A percentile compares a stretch with the other conserved stretches of the same genome.
phyloP scores from a whole-genome alignment of 2,113 vertebrate species.

The Lepus americanus region DNA sequence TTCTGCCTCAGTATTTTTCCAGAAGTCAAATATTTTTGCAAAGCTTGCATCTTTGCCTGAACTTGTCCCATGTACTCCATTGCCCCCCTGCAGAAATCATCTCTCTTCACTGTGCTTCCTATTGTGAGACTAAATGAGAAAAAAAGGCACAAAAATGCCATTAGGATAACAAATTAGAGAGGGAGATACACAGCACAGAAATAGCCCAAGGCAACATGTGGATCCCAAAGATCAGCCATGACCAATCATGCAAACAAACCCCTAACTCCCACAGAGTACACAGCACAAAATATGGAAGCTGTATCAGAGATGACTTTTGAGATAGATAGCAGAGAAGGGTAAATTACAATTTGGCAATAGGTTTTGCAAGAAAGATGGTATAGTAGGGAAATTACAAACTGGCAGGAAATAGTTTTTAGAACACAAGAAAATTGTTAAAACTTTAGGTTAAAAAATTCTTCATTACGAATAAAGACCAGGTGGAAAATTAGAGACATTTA shows the following conservation, averaged over 20 bases:
- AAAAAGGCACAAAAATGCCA: slow-evolving; percentile 1
- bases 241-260: slow-evolving; percentile 3
- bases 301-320: background rate
- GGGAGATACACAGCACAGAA: slow-evolving; percentile 5
- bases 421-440: slow-evolving; percentile 43
- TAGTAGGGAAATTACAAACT: background rate
- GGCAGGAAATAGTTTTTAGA: slow-evolving; percentile 45
- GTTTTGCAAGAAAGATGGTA: background rate
- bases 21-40: slow-evolving; percentile 41
- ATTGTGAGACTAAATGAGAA: slow-evolving; percentile 65
- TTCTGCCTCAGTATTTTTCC: slow-evolving; percentile 52
- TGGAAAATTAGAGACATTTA: slow-evolving; percentile 55
- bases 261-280: background rate
- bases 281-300: background rate
- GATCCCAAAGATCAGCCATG: slow-evolving; percentile 33
- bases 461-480: background rate
- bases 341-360: background rate
- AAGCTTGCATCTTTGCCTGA: slow-evolving; percentile 66
- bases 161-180: slow-evolving; percentile 63
- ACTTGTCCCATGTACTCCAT: slow-evolving; percentile 59
- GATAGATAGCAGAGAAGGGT: background rate
- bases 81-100: background rate
- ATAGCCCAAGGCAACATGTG: slow-evolving; percentile 26
- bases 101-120: slow-evolving; percentile 63
- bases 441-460: slow-evolving; percentile 52